Conservation (phyloP, 2,797 vertebrate species). For the Discoglossus pictus region DNA sequence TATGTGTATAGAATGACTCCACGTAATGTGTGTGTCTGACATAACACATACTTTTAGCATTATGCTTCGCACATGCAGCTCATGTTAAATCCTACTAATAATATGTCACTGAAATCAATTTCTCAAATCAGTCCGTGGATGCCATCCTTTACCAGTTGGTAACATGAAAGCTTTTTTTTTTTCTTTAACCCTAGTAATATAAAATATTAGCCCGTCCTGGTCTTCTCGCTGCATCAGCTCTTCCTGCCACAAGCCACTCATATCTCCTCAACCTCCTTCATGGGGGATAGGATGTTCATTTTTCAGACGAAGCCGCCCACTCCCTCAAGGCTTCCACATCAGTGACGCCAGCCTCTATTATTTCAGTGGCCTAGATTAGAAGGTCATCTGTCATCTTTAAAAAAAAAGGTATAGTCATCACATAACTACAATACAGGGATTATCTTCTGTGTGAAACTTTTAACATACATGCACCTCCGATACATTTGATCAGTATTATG, state of each 20-base stretch:
- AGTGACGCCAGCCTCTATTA: neutral
- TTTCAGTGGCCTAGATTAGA: constrained; percentile 38
- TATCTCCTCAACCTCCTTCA: constrained; percentile 22
- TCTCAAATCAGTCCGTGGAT: too few relatives aligned
- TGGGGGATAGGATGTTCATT: constrained; percentile 20
- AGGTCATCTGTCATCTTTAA: neutral
- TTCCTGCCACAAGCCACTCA: constrained; percentile 50
- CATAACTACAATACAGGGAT: constrained; percentile 17
- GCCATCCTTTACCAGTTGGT: constrained; percentile 3
- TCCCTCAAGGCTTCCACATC: constrained; percentile 14
- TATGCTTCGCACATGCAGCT: too few relatives aligned
- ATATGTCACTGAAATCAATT: too few relatives aligned
- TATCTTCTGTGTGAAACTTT: constrained; percentile 7
- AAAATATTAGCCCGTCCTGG: constrained; percentile 42
- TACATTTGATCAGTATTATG: too few relatives aligned
- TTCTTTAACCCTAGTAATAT: constrained; percentile 20
- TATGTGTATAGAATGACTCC: too few relatives aligned
- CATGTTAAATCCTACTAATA: too few relatives aligned
- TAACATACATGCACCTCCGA: neutral
- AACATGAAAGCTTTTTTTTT: constrained; percentile 3
- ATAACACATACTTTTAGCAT: too few relatives aligned
- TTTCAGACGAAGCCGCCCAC: constrained; percentile 24
- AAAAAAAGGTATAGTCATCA: constrained; percentile 18
- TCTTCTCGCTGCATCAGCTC: constrained; percentile 43
- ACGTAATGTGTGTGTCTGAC: too few relatives aligned